Conservation (phyloP, 1,140 invertebrate genomes). For the Scaptomyza montana region DNA sequence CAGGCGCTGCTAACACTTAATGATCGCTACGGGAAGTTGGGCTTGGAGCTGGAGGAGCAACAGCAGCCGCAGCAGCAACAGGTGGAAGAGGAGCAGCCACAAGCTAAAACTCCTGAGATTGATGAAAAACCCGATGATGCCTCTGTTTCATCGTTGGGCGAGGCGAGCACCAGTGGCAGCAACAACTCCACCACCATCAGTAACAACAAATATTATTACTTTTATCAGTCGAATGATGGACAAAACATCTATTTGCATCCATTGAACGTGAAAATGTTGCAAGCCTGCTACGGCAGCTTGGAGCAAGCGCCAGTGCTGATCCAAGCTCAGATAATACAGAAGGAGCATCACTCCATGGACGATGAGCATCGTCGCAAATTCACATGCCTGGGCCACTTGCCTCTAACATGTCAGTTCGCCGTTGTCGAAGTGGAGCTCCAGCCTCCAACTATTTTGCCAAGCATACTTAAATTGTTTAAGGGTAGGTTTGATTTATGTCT, state of each 20-base stretch:
- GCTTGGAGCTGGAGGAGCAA: slow-evolving; percentile 40
- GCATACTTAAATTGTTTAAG: slow-evolving; percentile 87
- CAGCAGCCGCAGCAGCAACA: slow-evolving; percentile 4
- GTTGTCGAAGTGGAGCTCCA: slow-evolving; percentile 93
- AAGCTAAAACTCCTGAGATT: slow-evolving; percentile 26
- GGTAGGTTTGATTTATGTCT: slow-evolving; percentile 84
- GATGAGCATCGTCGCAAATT: slow-evolving; percentile 91
- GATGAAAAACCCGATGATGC: slow-evolving; percentile 56
- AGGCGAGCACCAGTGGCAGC: slow-evolving; percentile 38
- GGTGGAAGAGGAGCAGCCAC: slow-evolving; percentile 26
- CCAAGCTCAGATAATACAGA: slow-evolving; percentile 90
- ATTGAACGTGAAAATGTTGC: slow-evolving; percentile 95
- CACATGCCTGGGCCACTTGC: slow-evolving; percentile 94
- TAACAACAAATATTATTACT: slow-evolving; percentile 89
- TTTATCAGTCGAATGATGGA: slow-evolving; percentile 95
- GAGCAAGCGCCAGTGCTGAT: slow-evolving; percentile 91
- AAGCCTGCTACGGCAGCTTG: slow-evolving; percentile 92
- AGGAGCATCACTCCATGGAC: slow-evolving; percentile 92
- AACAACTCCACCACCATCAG: slow-evolving; percentile 55
- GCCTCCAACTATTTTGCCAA: slow-evolving; percentile 88
- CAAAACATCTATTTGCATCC: slow-evolving; percentile 97
- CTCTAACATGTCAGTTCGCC: slow-evolving; percentile 94
- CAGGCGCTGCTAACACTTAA: slow-evolving; percentile 89
- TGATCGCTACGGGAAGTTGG: slow-evolving; percentile 59
- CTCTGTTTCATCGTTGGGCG: slow-evolving; percentile 55